phyloP scores from a whole-genome alignment of 2,113 vertebrate genomes.

The Gavialis gangeticus region DNA sequence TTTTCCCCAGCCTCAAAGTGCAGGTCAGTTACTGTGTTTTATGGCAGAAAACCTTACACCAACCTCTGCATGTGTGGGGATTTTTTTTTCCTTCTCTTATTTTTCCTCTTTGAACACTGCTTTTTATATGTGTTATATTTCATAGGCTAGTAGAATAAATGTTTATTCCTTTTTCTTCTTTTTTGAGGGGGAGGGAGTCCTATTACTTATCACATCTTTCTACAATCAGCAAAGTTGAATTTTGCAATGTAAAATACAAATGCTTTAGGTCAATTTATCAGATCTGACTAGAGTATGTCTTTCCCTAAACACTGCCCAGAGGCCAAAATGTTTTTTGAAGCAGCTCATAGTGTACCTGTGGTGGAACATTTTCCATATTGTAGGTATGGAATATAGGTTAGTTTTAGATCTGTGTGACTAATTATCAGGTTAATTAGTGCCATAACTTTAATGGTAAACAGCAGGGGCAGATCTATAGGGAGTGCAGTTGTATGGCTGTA shows the following conservation, averaged over 20 bases:
- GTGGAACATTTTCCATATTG: background rate
- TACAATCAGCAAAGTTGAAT: background rate
- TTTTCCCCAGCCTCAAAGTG: background rate
- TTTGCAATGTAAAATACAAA: background rate
- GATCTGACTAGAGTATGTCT: background rate
- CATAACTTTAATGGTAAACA: background rate
- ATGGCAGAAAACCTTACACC: background rate
- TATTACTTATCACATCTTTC: background rate
- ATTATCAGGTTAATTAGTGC: background rate
- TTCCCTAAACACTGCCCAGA: background rate
- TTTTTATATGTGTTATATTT: background rate
- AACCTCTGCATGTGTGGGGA: background rate
- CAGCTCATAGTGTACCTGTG: background rate
- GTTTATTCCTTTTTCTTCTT: background rate
- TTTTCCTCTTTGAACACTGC: background rate
- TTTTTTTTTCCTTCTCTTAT: background rate
- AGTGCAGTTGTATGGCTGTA: too few species aligned
- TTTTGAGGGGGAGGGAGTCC: too few species aligned
- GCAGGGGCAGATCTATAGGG: background rate
- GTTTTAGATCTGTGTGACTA: background rate
- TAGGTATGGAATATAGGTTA: background rate
- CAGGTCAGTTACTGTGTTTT: background rate
- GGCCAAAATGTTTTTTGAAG: background rate
- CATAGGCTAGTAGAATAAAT: background rate
- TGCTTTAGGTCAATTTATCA: background rate